phyloP scores from a whole-genome alignment of 1,140 invertebrate genomes.

The Lamellibrachia luymesi region DNA sequence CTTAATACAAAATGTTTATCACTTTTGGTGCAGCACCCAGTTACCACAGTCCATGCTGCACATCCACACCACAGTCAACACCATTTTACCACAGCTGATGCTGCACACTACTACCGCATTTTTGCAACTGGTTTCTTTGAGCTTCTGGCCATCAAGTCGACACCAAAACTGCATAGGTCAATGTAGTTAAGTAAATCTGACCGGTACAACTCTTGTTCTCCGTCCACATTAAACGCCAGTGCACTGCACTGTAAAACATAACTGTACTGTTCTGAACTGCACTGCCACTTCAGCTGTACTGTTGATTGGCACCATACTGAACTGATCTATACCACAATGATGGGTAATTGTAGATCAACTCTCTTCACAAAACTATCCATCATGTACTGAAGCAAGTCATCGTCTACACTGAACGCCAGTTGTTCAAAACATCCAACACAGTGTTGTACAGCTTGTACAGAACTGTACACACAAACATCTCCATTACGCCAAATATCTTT shows the following conservation, averaged over 20 bases:
- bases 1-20: background rate
- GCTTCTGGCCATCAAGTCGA: background rate
- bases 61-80: background rate
- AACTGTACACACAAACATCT: background rate
- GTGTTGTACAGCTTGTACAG: background rate
- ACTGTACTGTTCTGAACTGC: no score
- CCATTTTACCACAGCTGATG: background rate
- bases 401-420: background rate
- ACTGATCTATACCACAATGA: background rate
- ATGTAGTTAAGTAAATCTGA: background rate
- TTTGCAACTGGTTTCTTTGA: background rate
- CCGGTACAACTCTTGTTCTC: background rate
- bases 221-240: background rate
- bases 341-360: background rate
- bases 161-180: background rate
- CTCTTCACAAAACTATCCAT: background rate
- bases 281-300: no score
- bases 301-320: background rate
- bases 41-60: background rate
- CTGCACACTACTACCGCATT: background rate
- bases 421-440: background rate
- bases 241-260: background rate
- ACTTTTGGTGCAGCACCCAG: background rate
- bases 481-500: background rate
- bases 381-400: background rate